Evolutionary conservation across 2,888 invertebrate genomes (phyloP), one percentile per base, ranked within the genome.

Genomic region (Parnassius orleans): DNA sequence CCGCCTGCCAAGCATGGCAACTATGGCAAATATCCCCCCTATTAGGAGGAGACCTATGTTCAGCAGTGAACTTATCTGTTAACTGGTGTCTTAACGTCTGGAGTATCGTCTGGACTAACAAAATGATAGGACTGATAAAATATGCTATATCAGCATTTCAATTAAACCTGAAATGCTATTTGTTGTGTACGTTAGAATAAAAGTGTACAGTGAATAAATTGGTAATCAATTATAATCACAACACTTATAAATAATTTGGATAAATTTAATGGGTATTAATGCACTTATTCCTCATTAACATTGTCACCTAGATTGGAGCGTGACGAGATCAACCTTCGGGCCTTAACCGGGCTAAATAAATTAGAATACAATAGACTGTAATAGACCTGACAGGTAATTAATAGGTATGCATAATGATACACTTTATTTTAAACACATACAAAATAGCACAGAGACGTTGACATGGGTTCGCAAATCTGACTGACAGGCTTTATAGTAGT

Each of bases 291-390:
- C 65, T 65, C 62, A 72, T 77, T 73, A 70, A 74, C 73, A 80
- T 75, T 82, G 84, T 84, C 84, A 71, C 75, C 73, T 64, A 75
- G 79, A 79, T 76, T 69, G 66, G 68, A 69, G 83, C 90, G 90
- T 90, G 90, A 87, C 87, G 72, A 72, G 73, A 77, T 70, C 73
- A 87, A 77, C 90, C 90, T 90, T 89, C 85, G 75, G 70, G 66
- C 70, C 77, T 80, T 75, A 81, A 81, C 78, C 82, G 76, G 79
- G 77, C 82, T 79, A 75, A 80, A 81, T 81, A 75, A 80, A 90
- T 90, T 90, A 88, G 82, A 89, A 90, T 90, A 90, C 90, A 90
- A 90, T 89, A 75, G 85, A 74, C 73, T 70, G 73, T 79, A 78
- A 81, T 82, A 78, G 75, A 81, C 77, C 80, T 83, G 79, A 80